A percentile compares a stretch with the other conserved stretches of the same genome.
These are phyloP conservation scores for Xestia rhomboidea DNA, from an alignment of 2,888 invertebrate genomes.

Conservation along the genomic window DNA sequence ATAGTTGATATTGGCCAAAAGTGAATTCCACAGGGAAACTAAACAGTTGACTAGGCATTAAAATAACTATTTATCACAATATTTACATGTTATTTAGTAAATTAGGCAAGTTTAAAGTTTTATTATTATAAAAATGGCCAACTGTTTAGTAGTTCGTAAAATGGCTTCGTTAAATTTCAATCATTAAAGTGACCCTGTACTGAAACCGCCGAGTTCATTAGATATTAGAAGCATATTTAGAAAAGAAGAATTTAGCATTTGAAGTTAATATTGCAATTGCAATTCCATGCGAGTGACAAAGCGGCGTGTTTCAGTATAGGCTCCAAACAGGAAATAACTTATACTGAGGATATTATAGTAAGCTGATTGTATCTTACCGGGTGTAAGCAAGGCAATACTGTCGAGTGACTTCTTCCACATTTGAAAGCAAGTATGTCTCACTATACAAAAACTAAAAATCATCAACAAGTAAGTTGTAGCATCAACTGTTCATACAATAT, in stretches of 20 bases:
- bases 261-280: conserved; percentile 67
- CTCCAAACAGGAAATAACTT: conserved; percentile 87
- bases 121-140: conserved; percentile 70
- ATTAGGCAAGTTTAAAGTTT: conserved; percentile 46
- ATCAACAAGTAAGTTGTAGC: conserved; percentile 88
- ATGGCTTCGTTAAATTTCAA: conserved; percentile 86
- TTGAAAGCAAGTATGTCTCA: conserved; percentile 90
- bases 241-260: conserved; percentile 61
- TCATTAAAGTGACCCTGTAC: conserved; percentile 82
- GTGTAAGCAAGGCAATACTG: conserved; percentile 91
- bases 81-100: conserved; percentile 37
- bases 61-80: conserved; percentile 24
- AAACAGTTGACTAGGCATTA: conserved; percentile 79
- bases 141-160: conserved; percentile 83
- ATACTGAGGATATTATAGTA: conserved; percentile 90
- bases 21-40: conserved; percentile 79
- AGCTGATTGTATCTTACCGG: conserved; percentile 90
- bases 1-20: conserved; percentile 87
- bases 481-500: conserved; percentile 87
- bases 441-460: conserved; percentile 90
- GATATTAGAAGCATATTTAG: conserved; percentile 72
- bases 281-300: conserved; percentile 75
- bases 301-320: conserved; percentile 87
- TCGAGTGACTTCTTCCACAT: conserved; percentile 91
- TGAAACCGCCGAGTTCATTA: conserved; percentile 82